A percentile compares a stretch with the other conserved stretches of the same genome.
These are phyloP conservation scores for Ailurus styani DNA, from an alignment of 2,113 vertebrate genomes.

Conservation along the genomic window DNA sequence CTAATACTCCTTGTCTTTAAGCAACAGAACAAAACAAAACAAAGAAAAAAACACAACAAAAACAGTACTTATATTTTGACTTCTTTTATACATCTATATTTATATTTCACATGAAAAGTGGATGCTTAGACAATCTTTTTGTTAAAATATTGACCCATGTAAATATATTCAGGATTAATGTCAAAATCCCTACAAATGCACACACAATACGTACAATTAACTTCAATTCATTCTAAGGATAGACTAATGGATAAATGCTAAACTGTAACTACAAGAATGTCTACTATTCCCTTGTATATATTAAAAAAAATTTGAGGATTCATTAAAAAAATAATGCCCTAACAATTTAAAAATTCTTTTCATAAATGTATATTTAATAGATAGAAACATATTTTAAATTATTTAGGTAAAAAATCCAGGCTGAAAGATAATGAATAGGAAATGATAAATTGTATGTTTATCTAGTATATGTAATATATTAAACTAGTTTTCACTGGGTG, in stretches of 20 bases:
- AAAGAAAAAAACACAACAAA: not conserved
- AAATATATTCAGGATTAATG: not conserved
- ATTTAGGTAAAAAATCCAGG: not conserved
- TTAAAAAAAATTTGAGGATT: not conserved
- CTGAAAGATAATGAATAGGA: not conserved
- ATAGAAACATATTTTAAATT: not conserved
- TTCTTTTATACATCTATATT: not conserved
- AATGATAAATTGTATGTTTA: not conserved
- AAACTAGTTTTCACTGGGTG: not conserved
- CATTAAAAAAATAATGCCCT: not conserved
- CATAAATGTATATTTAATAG: not conserved
- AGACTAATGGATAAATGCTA: not conserved
- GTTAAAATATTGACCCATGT: not conserved
- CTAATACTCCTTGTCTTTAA: not conserved
- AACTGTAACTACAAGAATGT: not conserved
- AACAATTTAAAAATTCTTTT: not conserved
- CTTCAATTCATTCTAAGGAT: not conserved
- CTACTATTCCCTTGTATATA: not conserved
- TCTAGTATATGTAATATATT: not conserved
- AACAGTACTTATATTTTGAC: not conserved
- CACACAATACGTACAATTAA: not conserved
- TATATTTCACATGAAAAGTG: not conserved
- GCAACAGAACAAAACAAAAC: not conserved
- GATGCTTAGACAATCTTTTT: not conserved
- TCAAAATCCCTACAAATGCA: not conserved